Percentiles rank a stretch among this genome's conserved stretches.
Evolutionary conservation across 2,113 vertebrate genomes (phyloP).

Genomic region (Misgurnus mizolepis): DNA sequence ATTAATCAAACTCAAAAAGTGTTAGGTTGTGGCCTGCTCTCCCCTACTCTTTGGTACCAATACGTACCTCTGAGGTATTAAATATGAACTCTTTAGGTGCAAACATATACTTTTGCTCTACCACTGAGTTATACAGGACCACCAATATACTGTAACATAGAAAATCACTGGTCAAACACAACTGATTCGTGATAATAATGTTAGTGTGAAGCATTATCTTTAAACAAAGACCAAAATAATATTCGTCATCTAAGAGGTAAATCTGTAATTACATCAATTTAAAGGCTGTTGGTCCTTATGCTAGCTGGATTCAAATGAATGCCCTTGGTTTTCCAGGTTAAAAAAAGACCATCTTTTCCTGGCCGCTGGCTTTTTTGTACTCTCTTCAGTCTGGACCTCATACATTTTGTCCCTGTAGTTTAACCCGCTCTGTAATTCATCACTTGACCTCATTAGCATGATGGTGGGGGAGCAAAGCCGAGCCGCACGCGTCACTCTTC

Average conservation of each 20-base stretch:
- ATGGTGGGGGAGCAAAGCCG: conserved; percentile 52
- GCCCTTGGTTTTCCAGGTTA: conserved; percentile 23
- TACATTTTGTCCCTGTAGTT: conserved; percentile 51
- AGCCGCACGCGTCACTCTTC: conserved; percentile 60
- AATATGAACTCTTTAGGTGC: no score
- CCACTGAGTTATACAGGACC: no score
- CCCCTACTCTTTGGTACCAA: no score
- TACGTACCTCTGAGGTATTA: no score
- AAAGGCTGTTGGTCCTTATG: not conserved
- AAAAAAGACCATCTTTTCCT: conserved; percentile 50
- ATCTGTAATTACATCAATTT: not conserved
- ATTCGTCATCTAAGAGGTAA: not conserved
- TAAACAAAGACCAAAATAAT: not conserved
- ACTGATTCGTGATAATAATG: not conserved
- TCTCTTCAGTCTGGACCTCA: conserved; percentile 56
- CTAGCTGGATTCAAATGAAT: conserved; percentile 16
- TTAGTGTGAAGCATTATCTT: not conserved
- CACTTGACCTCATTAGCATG: conserved; percentile 74
- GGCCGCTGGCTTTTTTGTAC: conserved; percentile 53
- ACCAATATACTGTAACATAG: no score
- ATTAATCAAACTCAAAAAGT: no score
- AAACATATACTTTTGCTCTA: no score
- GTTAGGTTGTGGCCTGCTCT: no score
- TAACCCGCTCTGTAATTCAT: conserved; percentile 68
- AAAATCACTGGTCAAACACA: no score